These are phyloP conservation scores for Cephalopachus bancanus DNA, from an alignment of 2,797 vertebrate species.

Conservation along the genomic window DNA sequence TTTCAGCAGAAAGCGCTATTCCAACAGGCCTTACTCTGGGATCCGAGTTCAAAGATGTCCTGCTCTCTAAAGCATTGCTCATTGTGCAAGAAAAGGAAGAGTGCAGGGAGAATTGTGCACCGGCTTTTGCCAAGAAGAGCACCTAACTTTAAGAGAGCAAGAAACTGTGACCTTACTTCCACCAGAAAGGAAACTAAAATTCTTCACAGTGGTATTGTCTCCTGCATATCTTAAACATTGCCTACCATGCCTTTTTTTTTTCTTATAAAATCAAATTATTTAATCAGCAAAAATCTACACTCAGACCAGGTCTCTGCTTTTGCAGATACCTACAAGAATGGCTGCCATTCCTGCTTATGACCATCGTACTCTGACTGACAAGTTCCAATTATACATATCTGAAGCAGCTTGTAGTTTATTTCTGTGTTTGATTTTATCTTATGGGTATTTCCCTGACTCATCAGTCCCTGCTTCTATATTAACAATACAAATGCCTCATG, in stretches of 20 bases:
- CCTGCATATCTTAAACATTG: not conserved
- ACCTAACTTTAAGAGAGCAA: not conserved
- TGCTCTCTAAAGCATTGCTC: not conserved
- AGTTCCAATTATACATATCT: not conserved
- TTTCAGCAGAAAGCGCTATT: not conserved
- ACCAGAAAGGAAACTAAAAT: not conserved
- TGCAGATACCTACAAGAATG: not conserved
- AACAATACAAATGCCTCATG: not conserved
- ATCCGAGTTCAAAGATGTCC: not conserved
- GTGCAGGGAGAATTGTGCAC: not conserved
- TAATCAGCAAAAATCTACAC: not conserved
- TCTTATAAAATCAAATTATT: not conserved
- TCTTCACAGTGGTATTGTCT: not conserved
- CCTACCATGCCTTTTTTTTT: not conserved
- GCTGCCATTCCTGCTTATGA: not conserved
- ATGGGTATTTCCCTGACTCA: not conserved
- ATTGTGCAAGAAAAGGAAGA: not conserved
- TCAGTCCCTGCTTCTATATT: not conserved
- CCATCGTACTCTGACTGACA: not conserved
- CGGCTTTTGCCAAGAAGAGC: not conserved
- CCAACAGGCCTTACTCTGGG: not conserved
- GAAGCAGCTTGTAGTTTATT: not conserved
- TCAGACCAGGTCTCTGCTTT: slow-evolving; percentile 13
- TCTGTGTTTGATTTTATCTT: not conserved
- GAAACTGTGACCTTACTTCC: not conserved